Evolutionary conservation across 2,888 invertebrate genomes (phyloP).

Genomic region (Dolichopus griseipennis): DNA sequence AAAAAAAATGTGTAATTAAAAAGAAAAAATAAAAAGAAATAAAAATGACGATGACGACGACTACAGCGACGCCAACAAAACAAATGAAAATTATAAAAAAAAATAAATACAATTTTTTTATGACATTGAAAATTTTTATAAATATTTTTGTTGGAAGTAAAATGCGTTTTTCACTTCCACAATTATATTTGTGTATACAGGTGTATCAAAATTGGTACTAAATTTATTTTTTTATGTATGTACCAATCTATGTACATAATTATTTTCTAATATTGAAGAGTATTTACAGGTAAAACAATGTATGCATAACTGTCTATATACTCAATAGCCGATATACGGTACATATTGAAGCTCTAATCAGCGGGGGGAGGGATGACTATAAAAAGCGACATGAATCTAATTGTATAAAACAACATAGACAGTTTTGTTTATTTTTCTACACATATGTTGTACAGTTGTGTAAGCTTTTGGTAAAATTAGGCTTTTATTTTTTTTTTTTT

Average conservation of each 20-base stretch:
- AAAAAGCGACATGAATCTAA: no score
- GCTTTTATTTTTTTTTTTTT: not conserved
- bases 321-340: no score
- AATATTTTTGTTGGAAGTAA: not conserved
- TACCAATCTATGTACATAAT: no score
- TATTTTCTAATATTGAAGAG: no score
- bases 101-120: not conserved
- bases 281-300: no score
- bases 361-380: no score
- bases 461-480: not conserved
- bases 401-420: not conserved
- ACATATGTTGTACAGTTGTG: not conserved
- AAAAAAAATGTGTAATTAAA: not conserved
- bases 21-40: not conserved
- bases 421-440: no score
- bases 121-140: not conserved
- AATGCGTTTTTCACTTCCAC: not conserved
- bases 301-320: no score
- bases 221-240: no score
- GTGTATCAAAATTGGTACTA: no score
- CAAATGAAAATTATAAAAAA: not conserved
- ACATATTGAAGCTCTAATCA: no score
- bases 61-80: not conserved
- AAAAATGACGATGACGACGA: not conserved
- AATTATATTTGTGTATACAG: no score